These are phyloP conservation scores for Phrynocephalus versicolor DNA, from an alignment of 2,113 vertebrate genomes.

Conservation along the genomic window DNA sequence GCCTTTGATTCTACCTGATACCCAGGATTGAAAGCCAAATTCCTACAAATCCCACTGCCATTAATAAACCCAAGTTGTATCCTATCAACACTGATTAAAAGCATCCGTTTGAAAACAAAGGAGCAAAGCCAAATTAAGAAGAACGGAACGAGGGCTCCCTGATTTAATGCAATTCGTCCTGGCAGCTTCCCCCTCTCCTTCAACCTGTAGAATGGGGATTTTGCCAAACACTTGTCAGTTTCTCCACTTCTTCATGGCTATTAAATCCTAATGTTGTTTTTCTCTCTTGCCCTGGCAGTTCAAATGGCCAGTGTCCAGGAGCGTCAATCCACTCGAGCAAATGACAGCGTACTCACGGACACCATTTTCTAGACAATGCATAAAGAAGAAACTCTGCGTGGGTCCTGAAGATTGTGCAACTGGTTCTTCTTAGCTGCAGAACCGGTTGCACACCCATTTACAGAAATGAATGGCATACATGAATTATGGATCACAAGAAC, in stretches of 20 bases:
- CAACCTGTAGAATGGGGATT: neutral
- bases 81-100: neutral
- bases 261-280: too few species aligned
- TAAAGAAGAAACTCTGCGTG: too few species aligned
- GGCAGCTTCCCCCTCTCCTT: neutral
- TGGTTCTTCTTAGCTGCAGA: too few species aligned
- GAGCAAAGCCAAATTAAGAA: neutral
- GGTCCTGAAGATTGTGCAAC: too few species aligned
- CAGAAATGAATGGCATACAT: neutral
- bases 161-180: neutral
- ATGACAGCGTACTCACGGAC: neutral
- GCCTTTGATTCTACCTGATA: slow-evolving; percentile 2
- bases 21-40: neutral
- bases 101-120: neutral
- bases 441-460: neutral
- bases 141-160: neutral
- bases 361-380: too few species aligned
- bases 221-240: neutral
- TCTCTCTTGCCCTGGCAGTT: neutral
- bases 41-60: neutral
- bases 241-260: neutral
- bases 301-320: neutral
- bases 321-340: neutral
- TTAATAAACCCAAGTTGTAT: neutral
- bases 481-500: neutral